A percentile compares a stretch with the other conserved stretches of the same genome.
These are phyloP conservation scores for Oxygymnocypris stewartii DNA, from an alignment of 2,113 vertebrate genomes.

Conservation along the genomic window DNA sequence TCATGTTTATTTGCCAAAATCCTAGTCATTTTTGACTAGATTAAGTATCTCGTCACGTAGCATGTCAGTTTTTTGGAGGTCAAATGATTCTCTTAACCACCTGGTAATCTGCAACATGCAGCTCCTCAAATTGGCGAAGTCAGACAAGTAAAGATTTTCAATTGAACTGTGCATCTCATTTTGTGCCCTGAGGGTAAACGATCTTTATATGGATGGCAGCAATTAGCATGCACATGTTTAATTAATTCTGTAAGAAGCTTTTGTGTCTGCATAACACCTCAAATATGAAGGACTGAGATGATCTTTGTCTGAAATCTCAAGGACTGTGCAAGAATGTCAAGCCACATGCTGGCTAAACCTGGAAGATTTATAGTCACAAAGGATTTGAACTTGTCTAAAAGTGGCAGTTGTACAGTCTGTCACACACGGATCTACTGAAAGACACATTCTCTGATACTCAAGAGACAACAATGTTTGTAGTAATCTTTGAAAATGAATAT, in stretches of 20 bases:
- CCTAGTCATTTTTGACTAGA: constrained; percentile 34
- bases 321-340: constrained; percentile 7
- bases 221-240: constrained; percentile 58
- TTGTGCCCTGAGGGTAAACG: constrained; percentile 42
- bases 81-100: constrained; percentile 46
- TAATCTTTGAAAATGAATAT: background rate
- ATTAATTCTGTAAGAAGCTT: constrained; percentile 52
- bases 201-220: constrained; percentile 51
- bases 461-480: background rate
- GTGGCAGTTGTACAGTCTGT: background rate
- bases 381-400: background rate
- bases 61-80: constrained; percentile 43
- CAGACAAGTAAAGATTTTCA: constrained; percentile 56
- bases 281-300: constrained; percentile 1
- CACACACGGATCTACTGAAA: background rate
- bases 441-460: background rate
- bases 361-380: background rate
- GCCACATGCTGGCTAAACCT: background rate
- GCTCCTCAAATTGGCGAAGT: constrained; percentile 46
- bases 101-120: constrained; percentile 40
- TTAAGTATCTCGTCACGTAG: constrained; percentile 17
- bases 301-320: constrained; percentile 10
- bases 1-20: background rate
- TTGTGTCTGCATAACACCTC: constrained; percentile 33
- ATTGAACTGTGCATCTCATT: constrained; percentile 56